Evolutionary conservation across 2,888 invertebrate species (phyloP).

Genomic region (Acronicta leporina): DNA sequence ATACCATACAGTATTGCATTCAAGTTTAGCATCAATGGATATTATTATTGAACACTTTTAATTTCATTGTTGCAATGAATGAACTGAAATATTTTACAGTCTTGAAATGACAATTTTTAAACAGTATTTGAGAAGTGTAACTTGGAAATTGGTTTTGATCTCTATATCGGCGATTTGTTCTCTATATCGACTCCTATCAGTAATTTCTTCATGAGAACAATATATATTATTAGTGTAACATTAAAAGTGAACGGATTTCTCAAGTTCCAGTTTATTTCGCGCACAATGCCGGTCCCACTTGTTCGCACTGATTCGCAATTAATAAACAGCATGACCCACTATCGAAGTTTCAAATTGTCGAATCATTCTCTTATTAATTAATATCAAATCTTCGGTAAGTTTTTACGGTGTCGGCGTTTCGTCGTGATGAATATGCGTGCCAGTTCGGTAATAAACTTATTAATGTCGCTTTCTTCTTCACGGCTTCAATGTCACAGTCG

Average conservation of each 20-base stretch:
- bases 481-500: slow-evolving; percentile 67
- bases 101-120: slow-evolving; percentile 11
- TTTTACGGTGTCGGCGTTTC: slow-evolving; percentile 68
- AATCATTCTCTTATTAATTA: slow-evolving; percentile 82
- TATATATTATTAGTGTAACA: slow-evolving; percentile 63
- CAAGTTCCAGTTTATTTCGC: slow-evolving; percentile 80
- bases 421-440: slow-evolving; percentile 70
- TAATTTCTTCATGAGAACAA: slow-evolving; percentile 51
- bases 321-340: slow-evolving; percentile 84
- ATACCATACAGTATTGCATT: not conserved
- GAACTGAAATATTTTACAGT: not conserved
- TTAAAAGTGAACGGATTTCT: slow-evolving; percentile 84
- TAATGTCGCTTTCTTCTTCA: slow-evolving; percentile 77
- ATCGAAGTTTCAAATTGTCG: slow-evolving; percentile 74
- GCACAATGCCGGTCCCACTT: slow-evolving; percentile 82
- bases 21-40: slow-evolving; percentile 9
- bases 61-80: slow-evolving; percentile 3
- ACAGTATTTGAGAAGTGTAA: not conserved
- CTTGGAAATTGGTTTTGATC: slow-evolving; percentile 40
- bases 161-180: slow-evolving; percentile 43
- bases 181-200: slow-evolving; percentile 19
- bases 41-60: slow-evolving; percentile 13
- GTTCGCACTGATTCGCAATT: slow-evolving; percentile 84
- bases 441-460: slow-evolving; percentile 70
- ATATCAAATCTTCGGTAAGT: slow-evolving; percentile 72